phyloP scores from a whole-genome alignment of 2,113 vertebrate species.

The Ovis aries region ARS-UI_Ramb_v3.0 NC_056055.1:16131501-16132000 shows the following conservation, averaged over 20 bases:
- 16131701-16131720: conserved; percentile 63
- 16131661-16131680: conserved; percentile 68
- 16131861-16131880: background rate
- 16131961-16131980: background rate
- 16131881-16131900: background rate
- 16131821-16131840: background rate
- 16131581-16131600: background rate
- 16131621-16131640: conserved; percentile 60
- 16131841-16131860: background rate
- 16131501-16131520: conserved; percentile 5
- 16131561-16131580: conserved; percentile 24
- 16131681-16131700: conserved; percentile 54
- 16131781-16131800: conserved; percentile 38
- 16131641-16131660: conserved; percentile 61
- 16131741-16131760: conserved; percentile 64
- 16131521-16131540: background rate
- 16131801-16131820: background rate
- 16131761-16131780: conserved; percentile 53
- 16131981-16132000: background rate
- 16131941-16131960: background rate
- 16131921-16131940: background rate
- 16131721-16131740: conserved; percentile 63
- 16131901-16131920: background rate
- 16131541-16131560: conserved; percentile 28
- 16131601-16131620: conserved; percentile 42